Evolutionary conservation across 2,113 vertebrate species (phyloP), one percentile per base, ranked within the genome.

Genomic region (Cheirogaleus medius): DNA sequence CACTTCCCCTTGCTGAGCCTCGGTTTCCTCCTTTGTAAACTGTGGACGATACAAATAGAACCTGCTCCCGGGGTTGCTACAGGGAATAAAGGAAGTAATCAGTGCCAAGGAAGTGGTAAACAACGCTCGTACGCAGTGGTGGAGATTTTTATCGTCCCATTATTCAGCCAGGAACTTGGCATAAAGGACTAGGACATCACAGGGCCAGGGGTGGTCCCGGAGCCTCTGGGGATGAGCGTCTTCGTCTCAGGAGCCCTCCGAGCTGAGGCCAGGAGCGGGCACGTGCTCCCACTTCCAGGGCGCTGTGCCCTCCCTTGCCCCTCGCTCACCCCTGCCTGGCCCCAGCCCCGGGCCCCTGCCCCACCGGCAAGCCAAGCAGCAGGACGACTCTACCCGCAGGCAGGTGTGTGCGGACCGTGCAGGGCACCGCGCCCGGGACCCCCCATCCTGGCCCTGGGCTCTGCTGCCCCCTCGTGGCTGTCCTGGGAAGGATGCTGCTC

Each of bases 381-480:
- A 12, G 47, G 14, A 74, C 9, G 60, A 12, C 32, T 39, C 69
- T 20, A 1, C 39, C 13, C 3, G 27, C 52, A 7, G 47, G 14
- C 39, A 7, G 47, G 14, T 29, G 32, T 0, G 10, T 17, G 37
- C 37, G 13, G 6, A 23, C 21, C 2, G 37, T 14, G 3, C 3
- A 8, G 84, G 25, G 47, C 8, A 3, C 14, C 29, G 2, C 2
- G 5, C 64, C 0, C 60, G 0, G 12, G 69, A 7, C 78, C 25
- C 58, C 52, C 29, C 34, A 39, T 6, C 37, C 17, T 90, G 92
- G 39, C 13, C 69, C 29, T 10, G 92, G 81, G 34, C 92, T 97
- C 96, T 98, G 90, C 97, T 91, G 89, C 87, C 97, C 91, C 29
- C 97, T 92, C 14, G 83, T 91, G 98, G 90, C 69, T 8, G 0